Conservation (phyloP, 2,888 invertebrate species). For the Lasioglossum leucozonium region DNA sequence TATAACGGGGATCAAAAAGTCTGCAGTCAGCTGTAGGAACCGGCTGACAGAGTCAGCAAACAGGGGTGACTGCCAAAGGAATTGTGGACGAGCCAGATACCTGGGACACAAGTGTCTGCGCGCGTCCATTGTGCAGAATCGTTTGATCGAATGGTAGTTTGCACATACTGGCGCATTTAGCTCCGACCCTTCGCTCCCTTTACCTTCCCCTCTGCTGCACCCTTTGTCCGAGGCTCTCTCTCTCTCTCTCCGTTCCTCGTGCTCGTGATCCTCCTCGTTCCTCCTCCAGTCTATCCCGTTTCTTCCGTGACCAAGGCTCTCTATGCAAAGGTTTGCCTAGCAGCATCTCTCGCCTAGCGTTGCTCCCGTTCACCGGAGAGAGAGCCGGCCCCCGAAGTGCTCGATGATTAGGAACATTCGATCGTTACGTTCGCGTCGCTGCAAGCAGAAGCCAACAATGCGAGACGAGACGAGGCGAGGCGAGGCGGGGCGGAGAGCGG, state of each 20-base stretch:
- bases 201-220: slow-evolving; percentile 24
- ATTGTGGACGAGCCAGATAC: slow-evolving; percentile 58
- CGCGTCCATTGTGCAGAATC: slow-evolving; percentile 65
- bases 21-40: slow-evolving; percentile 47
- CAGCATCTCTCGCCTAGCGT: slow-evolving; percentile 42
- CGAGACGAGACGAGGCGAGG: slow-evolving; percentile 11
- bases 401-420: slow-evolving; percentile 64
- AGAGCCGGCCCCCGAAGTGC: slow-evolving; percentile 59
- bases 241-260: slow-evolving; percentile 3
- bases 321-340: slow-evolving; percentile 65
- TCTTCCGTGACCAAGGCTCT: slow-evolving; percentile 30
- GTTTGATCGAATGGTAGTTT: slow-evolving; percentile 64
- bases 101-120: slow-evolving; percentile 65
- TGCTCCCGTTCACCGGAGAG: slow-evolving; percentile 55
- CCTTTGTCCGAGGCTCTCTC: slow-evolving; percentile 22
- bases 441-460: slow-evolving; percentile 62
- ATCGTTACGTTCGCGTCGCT: slow-evolving; percentile 58
- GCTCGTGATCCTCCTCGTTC: background rate
- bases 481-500: background rate
- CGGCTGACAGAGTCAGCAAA: slow-evolving; percentile 58
- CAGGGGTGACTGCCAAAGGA: slow-evolving; percentile 63
- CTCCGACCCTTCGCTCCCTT: slow-evolving; percentile 32
- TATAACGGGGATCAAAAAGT: slow-evolving; percentile 43
- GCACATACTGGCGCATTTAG: slow-evolving; percentile 58
- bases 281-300: slow-evolving; percentile 18